Base-by-base conservation (phyloP, 2,797 vertebrate species). In the Megalops cyprinoides region DNA sequence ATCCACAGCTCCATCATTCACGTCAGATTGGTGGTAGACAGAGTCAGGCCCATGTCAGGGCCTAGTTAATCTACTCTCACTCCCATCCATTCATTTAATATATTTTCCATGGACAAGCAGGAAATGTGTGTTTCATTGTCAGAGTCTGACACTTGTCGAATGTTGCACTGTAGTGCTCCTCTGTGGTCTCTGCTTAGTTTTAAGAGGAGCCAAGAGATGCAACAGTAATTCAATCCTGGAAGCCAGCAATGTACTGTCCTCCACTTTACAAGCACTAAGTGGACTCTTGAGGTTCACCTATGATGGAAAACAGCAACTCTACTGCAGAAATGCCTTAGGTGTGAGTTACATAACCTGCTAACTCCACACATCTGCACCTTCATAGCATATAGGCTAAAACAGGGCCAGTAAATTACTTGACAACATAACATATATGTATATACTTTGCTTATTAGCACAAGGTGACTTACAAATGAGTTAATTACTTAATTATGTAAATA, bases 161-260 rank as follows among this genome's bases (percentile, higher is more conserved):
- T 65, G 62, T 34, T 34, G 31, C 62, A 37, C 65, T n/a, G 23
- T 37, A n/a, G 62, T 62, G 15, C 62, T 65, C 34, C 28, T 34
- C 62, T 4, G 37, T 37, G 31, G 62, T 65, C 20, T 65, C 34
- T 65, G 34, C 37, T 65, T 65, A 65, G 62, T 34, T 65, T 65
- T 65, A 65, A 39, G 62, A 65, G 62, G 62, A 65, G 60, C 60
- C 60, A 65, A 15, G 60, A 65, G 31, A 60, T 60, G 58, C 31
- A 65, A 37, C 62, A 37, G 9, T 37, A 65, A 65, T 65, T 37
- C 31, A 65, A 65, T 65, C 62, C 62, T 65, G 62, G 31, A 34
- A 65, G 62, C 31, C 62, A 37, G 31, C 20, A n/a, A 34, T 65
- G 62, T 62, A 10, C 58, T 62, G 58, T 65, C 31, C 62, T 65